These are phyloP conservation scores for Pocota personata DNA, from an alignment of 2,888 invertebrate genomes.

Conservation along the genomic window DNA sequence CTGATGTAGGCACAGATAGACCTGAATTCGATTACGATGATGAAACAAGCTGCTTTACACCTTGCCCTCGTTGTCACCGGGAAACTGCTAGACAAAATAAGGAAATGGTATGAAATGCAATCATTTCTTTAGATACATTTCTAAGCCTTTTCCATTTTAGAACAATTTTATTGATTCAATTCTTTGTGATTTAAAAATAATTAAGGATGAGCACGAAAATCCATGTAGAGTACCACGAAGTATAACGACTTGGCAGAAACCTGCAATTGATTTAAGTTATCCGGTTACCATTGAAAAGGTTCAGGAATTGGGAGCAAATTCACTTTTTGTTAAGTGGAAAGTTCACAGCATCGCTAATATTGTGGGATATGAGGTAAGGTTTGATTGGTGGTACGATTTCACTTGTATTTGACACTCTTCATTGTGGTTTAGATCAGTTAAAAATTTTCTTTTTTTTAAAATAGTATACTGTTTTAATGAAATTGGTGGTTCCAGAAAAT, in stretches of 20 bases:
- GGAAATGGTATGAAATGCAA: neutral
- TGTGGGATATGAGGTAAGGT: constrained; percentile 80
- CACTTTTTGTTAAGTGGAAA: constrained; percentile 80
- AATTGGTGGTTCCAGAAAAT: no score
- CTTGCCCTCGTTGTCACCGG: no score
- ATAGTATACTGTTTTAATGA: no score
- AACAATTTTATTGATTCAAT: constrained; percentile 80
- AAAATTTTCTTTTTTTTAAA: no score
- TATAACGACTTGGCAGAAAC: neutral
- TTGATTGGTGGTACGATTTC: no score
- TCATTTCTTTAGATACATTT: neutral
- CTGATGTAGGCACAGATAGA: constrained; percentile 7
- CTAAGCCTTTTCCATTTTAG: constrained; percentile 62
- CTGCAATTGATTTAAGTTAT: constrained; percentile 56
- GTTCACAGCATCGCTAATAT: constrained; percentile 78
- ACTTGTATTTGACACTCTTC: neutral
- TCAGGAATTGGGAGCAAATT: constrained; percentile 77
- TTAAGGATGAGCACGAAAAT: constrained; percentile 77
- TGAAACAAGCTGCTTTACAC: neutral
- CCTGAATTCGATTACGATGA: neutral
- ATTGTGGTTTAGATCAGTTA: no score
- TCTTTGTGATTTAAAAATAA: constrained; percentile 78
- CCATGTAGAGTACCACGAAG: constrained; percentile 62
- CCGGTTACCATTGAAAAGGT: constrained; percentile 79
- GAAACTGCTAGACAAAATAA: neutral